Conservation (phyloP, 2,888 invertebrate genomes). For the Papilio elwesi region DNA sequence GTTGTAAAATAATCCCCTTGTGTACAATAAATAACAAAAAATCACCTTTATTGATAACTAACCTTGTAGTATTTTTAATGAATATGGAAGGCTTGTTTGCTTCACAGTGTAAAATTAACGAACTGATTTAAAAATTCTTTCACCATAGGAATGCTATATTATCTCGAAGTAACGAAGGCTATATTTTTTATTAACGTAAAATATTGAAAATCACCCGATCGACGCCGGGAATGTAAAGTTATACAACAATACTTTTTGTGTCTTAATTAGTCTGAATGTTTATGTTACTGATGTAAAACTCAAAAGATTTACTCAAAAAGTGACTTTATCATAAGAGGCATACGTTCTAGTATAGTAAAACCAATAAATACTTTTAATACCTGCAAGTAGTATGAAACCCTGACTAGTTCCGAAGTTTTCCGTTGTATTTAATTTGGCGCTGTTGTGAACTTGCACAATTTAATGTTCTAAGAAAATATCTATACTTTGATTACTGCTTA, state of each 20-base stretch:
- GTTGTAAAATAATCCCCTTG: too few relatives aligned
- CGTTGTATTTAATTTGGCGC: conserved; percentile 15
- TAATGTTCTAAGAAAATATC: neutral
- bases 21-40: too few relatives aligned
- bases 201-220: neutral
- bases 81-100: too few relatives aligned
- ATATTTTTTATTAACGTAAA: neutral
- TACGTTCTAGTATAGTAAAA: neutral
- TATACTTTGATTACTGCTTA: neutral
- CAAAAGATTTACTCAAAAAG: neutral
- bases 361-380: neutral
- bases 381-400: neutral
- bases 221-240: neutral
- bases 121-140: neutral
- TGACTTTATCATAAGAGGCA: neutral
- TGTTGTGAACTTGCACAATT: neutral
- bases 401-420: conserved; percentile 30
- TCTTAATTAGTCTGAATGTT: neutral
- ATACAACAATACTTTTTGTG: neutral
- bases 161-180: neutral
- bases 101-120: neutral
- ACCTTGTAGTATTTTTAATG: too few relatives aligned
- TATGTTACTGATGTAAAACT: neutral
- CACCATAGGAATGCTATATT: neutral
- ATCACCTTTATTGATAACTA: too few relatives aligned